Evolutionary conservation across 2,797 vertebrate genomes (phyloP), one percentile per base, ranked within the genome.

Genomic region (Typhlichthys eigenmanni): DNA sequence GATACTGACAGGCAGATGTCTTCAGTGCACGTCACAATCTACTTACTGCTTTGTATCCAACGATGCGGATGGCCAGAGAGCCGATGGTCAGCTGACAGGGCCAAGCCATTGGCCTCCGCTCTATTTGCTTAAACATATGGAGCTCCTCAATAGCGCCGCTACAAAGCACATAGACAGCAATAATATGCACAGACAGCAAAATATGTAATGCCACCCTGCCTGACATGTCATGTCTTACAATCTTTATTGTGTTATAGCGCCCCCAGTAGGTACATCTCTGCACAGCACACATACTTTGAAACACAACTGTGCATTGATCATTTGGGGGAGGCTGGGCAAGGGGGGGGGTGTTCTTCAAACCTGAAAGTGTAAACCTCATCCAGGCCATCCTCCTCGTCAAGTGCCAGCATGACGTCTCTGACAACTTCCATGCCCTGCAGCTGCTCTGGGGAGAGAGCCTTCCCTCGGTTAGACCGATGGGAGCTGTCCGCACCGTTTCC

Each of bases 41-140:
- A 94, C 96, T 92, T 92, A 99, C 98, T 51, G 94, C 90, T 92
- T 98, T 99, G 87, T 95, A 98, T 60, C 94, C 98, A 60, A 95
- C 81, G 19, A 99, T 96, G 58, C 89, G 94, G 87, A 99, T 97
- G 67, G 95, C 84, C 49, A 99, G 82, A 62, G 86, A 70, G 80
- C 98, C 95, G 38, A 99, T 95, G 71, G 97, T 99, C 72, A 99
- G 93, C 32, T 90, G 92, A 81, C 98, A 99, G 32, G 91, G 87
- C 98, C 97, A 99, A 34, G 92, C 47, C 78, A 89, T 77, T 3
- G 96, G 93, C 56, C 70, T 90, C 72, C 86, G 92, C 85, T 95
- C 93, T 2, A 92, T 91, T 52, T 89, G 91, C 89, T 98, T 99
- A 75, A 98, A 99, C 87, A 96, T 87, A 12, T 90, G 89, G 71